Percentiles rank a stretch among this genome's conserved stretches.
Conservation (phyloP, 1,140 invertebrate species). For the Drosophila bocki region DNA sequence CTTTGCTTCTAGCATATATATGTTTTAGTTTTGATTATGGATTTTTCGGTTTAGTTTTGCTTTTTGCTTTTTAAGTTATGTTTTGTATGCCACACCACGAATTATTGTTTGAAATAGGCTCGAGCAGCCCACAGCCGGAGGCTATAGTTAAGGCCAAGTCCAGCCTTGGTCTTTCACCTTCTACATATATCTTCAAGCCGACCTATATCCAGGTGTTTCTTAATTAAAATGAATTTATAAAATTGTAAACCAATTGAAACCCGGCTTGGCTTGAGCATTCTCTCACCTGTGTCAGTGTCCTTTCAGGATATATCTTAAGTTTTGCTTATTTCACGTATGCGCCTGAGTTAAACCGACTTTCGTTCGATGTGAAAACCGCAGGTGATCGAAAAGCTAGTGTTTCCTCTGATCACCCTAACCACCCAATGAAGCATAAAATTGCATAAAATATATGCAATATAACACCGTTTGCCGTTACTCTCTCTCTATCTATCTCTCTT, state of each 20-base stretch:
- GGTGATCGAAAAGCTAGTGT: slow-evolving; percentile 21
- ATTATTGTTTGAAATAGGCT: slow-evolving; percentile 56
- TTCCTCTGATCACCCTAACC: not conserved
- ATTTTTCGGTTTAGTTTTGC: slow-evolving; percentile 26
- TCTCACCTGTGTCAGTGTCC: not conserved
- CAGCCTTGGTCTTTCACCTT: slow-evolving; percentile 8
- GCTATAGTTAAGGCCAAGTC: not conserved
- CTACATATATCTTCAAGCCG: not conserved
- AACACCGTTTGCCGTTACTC: slow-evolving; percentile 31
- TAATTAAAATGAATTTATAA: no score
- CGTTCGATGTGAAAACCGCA: slow-evolving; percentile 5
- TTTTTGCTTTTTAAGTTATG: slow-evolving; percentile 2
- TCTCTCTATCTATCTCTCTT: slow-evolving; percentile 11
- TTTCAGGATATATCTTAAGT: slow-evolving; percentile 6
- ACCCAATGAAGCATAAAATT: slow-evolving; percentile 1
- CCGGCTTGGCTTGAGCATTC: not conserved
- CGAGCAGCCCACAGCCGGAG: slow-evolving; percentile 6
- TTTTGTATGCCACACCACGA: slow-evolving; percentile 67
- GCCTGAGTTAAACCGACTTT: slow-evolving; percentile 9
- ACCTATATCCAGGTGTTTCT: not conserved
- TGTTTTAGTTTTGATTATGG: slow-evolving; percentile 31
- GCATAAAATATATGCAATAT: no score
- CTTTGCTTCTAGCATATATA: slow-evolving; percentile 45
- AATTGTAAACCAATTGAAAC: no score
- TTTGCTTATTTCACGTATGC: slow-evolving; percentile 12